Base-by-base conservation (phyloP, 92 coral and sea anemone species). In the Chrysogorgia sp. region DNA sequence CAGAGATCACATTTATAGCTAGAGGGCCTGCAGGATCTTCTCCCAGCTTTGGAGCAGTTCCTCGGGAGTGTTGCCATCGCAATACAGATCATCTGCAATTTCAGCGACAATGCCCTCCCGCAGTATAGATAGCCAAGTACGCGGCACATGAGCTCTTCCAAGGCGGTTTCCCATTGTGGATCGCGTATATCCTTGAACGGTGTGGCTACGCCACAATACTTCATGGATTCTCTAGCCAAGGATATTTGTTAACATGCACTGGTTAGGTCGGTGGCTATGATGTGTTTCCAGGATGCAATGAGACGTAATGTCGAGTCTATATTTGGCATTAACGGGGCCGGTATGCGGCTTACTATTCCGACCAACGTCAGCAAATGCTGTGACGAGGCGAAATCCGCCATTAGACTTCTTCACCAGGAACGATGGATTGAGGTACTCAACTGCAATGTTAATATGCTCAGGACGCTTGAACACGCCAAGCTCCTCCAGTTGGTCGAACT, bases 391-490 rank as follows among this genome's bases (percentile, higher is more conserved):
- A 24, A 37, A 40, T 2, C 87, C 83, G 26, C 65, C 82, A 17
- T 19, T 64, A 22, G 83, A 31, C 37, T 67, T 77, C 83, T 76
- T 66, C n/a, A 84, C 66, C n/a, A 77, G 56, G 64, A 84, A 77
- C 21, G 88, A 77, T 23, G 75, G 75, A 61, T 74, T 74, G 1
- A 82, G 62, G 75, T 74, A 82, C 41, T 74, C 85, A 32, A 75
- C 63, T 22, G 83, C 1, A 6, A 84, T 33, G 34, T 26, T 31
- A 22, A 74, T 31, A 63, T 74, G 76, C 23, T 83, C 84, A 7
- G 90, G 85, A 20, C 82, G 82, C 50, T 43, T n/a, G n/a, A n/a
- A n/a, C 24, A 76, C 86, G 0, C 90, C 80, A 31, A 86, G 24
- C 28, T 35, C 58, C 57, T 86, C 83, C 0, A 86, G 77, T 31